phyloP scores from a whole-genome alignment of 2,113 vertebrate species.

The Semnornis frantzii region DNA sequence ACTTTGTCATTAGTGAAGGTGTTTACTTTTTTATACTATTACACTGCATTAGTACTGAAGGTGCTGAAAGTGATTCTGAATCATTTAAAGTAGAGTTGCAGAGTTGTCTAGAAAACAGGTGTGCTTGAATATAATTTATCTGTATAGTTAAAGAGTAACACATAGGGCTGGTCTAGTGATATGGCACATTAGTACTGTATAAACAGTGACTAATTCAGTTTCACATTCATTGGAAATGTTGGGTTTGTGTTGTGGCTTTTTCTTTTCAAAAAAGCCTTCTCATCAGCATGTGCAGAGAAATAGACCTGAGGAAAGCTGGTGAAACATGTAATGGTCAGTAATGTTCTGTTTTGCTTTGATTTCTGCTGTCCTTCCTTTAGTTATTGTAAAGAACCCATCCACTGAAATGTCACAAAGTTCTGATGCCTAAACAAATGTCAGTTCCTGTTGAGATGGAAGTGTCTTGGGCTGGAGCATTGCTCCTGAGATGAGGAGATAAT shows the following conservation, averaged over 20 bases:
- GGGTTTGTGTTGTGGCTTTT: background rate
- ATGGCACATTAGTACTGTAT: background rate
- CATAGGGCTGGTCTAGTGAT: background rate
- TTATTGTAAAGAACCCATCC: background rate
- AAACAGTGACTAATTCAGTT: slow-evolving; percentile 28
- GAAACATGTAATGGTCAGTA: background rate
- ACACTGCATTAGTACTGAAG: background rate
- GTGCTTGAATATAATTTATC: slow-evolving; percentile 11
- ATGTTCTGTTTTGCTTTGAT: background rate
- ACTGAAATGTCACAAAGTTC: background rate
- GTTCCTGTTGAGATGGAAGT: background rate
- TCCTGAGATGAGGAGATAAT: background rate
- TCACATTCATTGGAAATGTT: background rate
- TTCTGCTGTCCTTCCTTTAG: background rate
- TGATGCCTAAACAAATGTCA: background rate
- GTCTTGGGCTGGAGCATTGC: background rate
- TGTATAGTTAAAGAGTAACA: slow-evolving; percentile 37
- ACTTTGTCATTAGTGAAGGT: background rate
- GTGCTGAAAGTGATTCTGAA: background rate
- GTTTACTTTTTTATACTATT: background rate
- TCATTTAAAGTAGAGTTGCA: background rate
- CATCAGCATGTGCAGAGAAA: background rate
- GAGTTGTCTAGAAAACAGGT: background rate
- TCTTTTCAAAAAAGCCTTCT: background rate
- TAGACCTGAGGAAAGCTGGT: background rate